Conservation (phyloP, 2,888 invertebrate species). For the Scaptomyza cyrtandrae region DNA sequence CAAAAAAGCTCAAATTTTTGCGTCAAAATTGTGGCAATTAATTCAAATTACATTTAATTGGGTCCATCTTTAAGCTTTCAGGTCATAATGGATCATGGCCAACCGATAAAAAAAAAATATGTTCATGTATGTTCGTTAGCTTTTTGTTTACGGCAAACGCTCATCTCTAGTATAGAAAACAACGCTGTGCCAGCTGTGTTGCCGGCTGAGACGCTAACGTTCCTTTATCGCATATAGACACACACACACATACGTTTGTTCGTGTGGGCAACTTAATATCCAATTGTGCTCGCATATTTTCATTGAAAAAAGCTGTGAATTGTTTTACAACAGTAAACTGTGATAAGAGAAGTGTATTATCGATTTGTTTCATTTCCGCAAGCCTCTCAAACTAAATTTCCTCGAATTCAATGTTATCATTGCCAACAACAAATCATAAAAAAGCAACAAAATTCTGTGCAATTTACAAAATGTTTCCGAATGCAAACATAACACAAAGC, state of each 20-base stretch:
- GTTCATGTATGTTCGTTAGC: neutral
- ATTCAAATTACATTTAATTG: neutral
- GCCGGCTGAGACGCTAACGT: neutral
- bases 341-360: constrained; percentile 3
- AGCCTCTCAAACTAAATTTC: neutral
- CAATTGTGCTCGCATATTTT: neutral
- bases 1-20: neutral
- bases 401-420: constrained; percentile 6
- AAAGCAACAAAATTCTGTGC: neutral
- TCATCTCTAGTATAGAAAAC: constrained; percentile 14
- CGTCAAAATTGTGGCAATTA: neutral
- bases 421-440: neutral
- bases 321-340: neutral
- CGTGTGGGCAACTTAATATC: constrained; percentile 1
- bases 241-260: neutral
- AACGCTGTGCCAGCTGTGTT: constrained; percentile 5
- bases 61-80: neutral
- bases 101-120: neutral
- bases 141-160: neutral
- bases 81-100: neutral
- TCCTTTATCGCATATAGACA: neutral
- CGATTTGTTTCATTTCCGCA: neutral
- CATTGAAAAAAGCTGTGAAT: neutral
- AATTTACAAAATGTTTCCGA: constrained; percentile 2
- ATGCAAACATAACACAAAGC: neutral